Base-by-base conservation (phyloP, 2,797 vertebrate species). In the Myotis vivesi region DNA sequence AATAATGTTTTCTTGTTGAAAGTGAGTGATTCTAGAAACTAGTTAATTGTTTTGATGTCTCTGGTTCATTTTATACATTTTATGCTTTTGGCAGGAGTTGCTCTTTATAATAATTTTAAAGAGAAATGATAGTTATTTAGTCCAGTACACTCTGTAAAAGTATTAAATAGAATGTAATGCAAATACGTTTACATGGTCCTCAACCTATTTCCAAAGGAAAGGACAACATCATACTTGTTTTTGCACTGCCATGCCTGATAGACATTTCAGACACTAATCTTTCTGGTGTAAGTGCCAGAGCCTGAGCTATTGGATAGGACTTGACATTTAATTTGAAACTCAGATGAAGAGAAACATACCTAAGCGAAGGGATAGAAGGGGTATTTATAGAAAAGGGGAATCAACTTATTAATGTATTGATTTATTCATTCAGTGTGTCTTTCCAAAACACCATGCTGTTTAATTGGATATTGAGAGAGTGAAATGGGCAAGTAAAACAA, bases 1-100 rank as follows among this genome's bases (percentile, higher is more conserved):
- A 96, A 79, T 73, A 38, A 75, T 13, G 0, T 13, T 77, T 15
- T 81, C 84, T 59, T 55, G 25, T 59, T 89, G 17, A 3, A 89
- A 38, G 71, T 87, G 17, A 81, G 17, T 94, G n/a, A 77, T 59
- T 85, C 79, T 82, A 75, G 44, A 76, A 96, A 76, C 25, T 38
- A 87, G 38, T 88, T 36, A 51, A 73, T 89, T 83, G 3, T 72
- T 44, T 91, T 68, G 5, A 64, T 86, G 11, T 53, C 3, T 71
- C 33, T 89, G 38, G 12, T 13, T 91, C 28, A 71, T 59, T 13
- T 68, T 72, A 62, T 73, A 75, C 68, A 75, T 59, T 46, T 76
- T 46, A 12, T 84, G 30, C 8, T 83, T 89, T 7, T 62, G 36
- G 20, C 16, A 87, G 15, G 3, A 91, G 30, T 44, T 44, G 33